These are phyloP conservation scores for Carduelis carduelis DNA, from an alignment of 2,797 vertebrate species.

Conservation along the genomic window DNA sequence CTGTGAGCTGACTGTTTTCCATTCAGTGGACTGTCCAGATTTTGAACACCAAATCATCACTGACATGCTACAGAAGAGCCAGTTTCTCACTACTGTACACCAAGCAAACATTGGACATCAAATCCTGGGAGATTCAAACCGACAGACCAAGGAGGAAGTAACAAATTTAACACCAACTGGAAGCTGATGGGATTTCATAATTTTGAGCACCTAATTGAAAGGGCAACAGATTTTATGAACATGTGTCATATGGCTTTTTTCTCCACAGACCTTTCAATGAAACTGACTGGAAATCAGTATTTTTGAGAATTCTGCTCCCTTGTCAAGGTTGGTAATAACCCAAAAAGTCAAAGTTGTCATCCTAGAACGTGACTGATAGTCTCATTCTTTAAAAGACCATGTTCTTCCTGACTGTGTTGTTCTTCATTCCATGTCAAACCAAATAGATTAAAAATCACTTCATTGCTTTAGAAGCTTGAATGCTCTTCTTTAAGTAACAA, in stretches of 20 bases:
- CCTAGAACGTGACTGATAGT: not conserved
- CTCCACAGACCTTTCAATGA: not conserved
- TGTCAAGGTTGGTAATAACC: not conserved
- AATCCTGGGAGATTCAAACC: not conserved
- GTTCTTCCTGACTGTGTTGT: not conserved
- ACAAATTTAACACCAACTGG: not conserved
- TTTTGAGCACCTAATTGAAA: not conserved
- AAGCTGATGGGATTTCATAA: not conserved
- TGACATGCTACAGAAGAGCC: not conserved
- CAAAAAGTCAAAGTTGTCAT: not conserved
- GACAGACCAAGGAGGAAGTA: not conserved
- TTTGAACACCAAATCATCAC: not conserved
- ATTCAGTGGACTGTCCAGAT: not conserved
- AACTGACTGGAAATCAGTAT: not conserved
- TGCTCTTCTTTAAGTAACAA: not conserved
- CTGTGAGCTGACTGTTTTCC: not conserved
- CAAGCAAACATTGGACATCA: not conserved
- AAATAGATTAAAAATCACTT: not conserved
- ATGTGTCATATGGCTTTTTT: not conserved
- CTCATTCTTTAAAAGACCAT: not conserved
- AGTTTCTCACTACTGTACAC: not conserved
- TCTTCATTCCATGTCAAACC: not conserved
- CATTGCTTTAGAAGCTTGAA: not conserved
- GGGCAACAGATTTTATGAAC: not conserved
- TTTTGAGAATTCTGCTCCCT: not conserved